A percentile compares a stretch with the other conserved stretches of the same genome.
These are phyloP conservation scores for Acrossocheilus fasciatus DNA, from an alignment of 2,797 vertebrate species.

Conservation along the genomic window DNA sequence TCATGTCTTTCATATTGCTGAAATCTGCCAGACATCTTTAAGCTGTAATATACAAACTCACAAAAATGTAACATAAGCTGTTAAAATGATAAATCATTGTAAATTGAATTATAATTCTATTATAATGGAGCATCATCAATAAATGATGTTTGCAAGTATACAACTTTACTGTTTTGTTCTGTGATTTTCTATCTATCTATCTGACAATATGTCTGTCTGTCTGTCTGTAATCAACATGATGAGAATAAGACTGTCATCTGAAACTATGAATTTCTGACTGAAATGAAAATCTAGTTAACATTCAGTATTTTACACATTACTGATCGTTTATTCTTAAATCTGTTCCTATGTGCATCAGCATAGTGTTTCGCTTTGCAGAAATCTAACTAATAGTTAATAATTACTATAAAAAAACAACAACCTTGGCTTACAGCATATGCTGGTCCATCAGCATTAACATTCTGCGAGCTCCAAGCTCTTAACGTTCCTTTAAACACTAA, in stretches of 20 bases:
- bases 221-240: background rate
- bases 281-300: background rate
- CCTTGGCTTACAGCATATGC: background rate
- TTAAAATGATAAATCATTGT: background rate
- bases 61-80: background rate
- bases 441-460: background rate
- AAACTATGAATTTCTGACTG: background rate
- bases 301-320: background rate
- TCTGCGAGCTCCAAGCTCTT: background rate
- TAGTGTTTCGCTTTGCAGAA: background rate
- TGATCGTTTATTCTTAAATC: background rate
- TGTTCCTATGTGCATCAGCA: background rate
- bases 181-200: background rate
- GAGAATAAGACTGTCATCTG: background rate
- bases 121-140: slow-evolving; percentile 12
- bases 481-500: background rate
- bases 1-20: background rate
- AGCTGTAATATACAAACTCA: background rate
- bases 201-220: background rate
- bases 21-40: background rate
- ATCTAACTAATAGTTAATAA: background rate
- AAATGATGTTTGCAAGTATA: slow-evolving; percentile 3
- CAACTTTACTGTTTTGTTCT: background rate
- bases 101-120: slow-evolving; percentile 16
- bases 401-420: background rate